Conservation (phyloP, 2,888 invertebrate genomes). For the Ennomos quercinarius region DNA sequence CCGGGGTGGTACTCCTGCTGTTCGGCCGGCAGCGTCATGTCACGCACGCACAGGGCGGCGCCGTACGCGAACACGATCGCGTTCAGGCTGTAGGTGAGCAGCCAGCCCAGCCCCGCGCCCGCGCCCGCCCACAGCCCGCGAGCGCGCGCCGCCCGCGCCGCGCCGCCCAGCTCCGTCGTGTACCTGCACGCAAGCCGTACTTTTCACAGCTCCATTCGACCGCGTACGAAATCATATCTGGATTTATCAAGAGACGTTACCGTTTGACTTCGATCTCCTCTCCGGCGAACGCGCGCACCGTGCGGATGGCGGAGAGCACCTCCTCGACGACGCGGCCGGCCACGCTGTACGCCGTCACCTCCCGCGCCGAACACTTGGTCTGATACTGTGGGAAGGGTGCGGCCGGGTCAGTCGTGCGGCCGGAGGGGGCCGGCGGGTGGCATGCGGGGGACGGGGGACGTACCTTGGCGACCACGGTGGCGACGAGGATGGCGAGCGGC, state of each 20-base stretch:
- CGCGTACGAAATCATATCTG: no score
- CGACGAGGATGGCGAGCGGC: slow-evolving; percentile 89
- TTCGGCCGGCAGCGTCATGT: slow-evolving; percentile 83
- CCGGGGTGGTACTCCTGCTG: slow-evolving; percentile 88
- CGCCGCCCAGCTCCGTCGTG: slow-evolving; percentile 78
- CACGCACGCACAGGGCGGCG: slow-evolving; percentile 87
- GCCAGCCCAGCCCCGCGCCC: slow-evolving; percentile 90
- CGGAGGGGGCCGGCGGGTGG: background rate
- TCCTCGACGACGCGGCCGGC: slow-evolving; percentile 92
- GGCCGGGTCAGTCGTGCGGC: background rate
- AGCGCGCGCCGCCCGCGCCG: slow-evolving; percentile 82
- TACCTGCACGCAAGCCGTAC: slow-evolving; percentile 61
- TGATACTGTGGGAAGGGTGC: slow-evolving; percentile 78
- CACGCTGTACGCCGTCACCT: slow-evolving; percentile 88
- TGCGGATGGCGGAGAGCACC: slow-evolving; percentile 87
- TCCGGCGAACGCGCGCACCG: slow-evolving; percentile 78
- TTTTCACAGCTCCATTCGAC: no score
- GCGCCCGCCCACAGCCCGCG: slow-evolving; percentile 88
- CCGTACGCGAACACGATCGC: slow-evolving; percentile 93
- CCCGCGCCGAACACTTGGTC: slow-evolving; percentile 85
- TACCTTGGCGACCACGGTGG: slow-evolving; percentile 90
- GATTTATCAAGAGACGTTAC: slow-evolving; percentile 30
- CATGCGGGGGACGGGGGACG: slow-evolving; percentile 11
- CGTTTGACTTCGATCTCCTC: slow-evolving; percentile 87
- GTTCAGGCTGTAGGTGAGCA: slow-evolving; percentile 90